These are phyloP conservation scores for Drosophila planitibia DNA, from an alignment of 2,888 invertebrate genomes.

Conservation along the genomic window DNA sequence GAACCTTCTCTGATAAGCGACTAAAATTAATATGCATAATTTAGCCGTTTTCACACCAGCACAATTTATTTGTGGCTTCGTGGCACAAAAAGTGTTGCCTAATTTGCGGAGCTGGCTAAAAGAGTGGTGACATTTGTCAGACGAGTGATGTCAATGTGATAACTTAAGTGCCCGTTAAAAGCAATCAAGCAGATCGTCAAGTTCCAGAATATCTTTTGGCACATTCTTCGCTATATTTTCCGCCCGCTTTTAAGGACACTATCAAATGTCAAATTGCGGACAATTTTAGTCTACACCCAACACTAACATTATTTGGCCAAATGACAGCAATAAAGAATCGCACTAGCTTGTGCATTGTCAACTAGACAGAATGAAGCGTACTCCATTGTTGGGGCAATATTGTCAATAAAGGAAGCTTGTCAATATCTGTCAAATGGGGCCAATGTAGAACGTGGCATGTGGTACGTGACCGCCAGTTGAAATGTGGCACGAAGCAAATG, in stretches of 20 bases:
- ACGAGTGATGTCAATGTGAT: conserved; percentile 10
- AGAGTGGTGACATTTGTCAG: conserved; percentile 44
- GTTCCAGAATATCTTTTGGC: conserved; percentile 6
- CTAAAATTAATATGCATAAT: conserved; percentile 22
- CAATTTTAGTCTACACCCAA: conserved; percentile 28
- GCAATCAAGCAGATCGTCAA: conserved; percentile 16
- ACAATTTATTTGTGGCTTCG: conserved; percentile 21
- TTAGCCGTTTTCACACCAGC: conserved; percentile 7
- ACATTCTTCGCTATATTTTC: background rate
- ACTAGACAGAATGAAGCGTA: conserved; percentile 63
- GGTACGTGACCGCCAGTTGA: conserved; percentile 26
- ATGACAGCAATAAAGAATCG: conserved; percentile 16
- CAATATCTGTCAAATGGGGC: conserved; percentile 58
- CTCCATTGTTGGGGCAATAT: conserved; percentile 37
- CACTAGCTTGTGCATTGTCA: conserved; percentile 39
- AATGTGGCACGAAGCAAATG: conserved; percentile 24
- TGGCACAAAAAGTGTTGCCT: conserved; percentile 28
- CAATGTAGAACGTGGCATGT: conserved; percentile 59
- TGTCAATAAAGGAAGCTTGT: conserved; percentile 52
- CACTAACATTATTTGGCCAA: conserved; percentile 47
- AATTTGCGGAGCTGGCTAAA: conserved; percentile 20
- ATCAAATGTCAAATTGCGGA: conserved; percentile 45
- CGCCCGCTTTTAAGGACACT: background rate
- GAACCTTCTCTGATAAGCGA: conserved; percentile 33
- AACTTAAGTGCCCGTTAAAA: conserved; percentile 23